Base-by-base conservation (phyloP, 1,140 invertebrate species). In the Drosophila cardini region DNA sequence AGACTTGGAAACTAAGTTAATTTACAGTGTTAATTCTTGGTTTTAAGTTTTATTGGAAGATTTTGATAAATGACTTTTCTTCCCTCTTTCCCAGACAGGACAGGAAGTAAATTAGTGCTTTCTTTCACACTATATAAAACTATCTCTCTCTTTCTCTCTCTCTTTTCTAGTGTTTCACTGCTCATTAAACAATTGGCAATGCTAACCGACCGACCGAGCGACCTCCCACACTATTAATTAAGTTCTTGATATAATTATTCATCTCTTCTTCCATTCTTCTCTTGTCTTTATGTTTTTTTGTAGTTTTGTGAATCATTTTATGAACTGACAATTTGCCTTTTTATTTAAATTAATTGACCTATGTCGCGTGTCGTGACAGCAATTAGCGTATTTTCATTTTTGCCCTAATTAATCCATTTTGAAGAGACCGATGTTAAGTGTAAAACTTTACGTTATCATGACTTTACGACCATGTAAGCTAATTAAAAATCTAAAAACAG, bases 331-430 rank as follows among this genome's bases (percentile, higher is more conserved):
- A 78, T 65, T 82, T 82, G 80, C 43, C 80, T 87, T 89, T 69
- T 80, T 89, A 89, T 89, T 89, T 89, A 89, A 89, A 89, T 89
- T 89, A 89, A 89, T 89, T 89, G 85, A 89, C 84, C 84, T 64
- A 73, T 42, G 56, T 76, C 79, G 82, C 67, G 72, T 77, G 71
- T 79, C 83, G 70, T 83, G 76, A 84, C 78, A 87, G 84, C 84
- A 89, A 89, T 89, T 89, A 89, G 80, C 74, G 74, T 42, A 60
- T 46, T 65, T 26, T 58, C 63, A 11, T 38, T 63, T 72, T 67
- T 72, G 70, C 50, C 71, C 71, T 78, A 87, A 89, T 87, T 87
- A 89, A 74, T 84, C 43, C 40, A 67, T 48, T 38, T 62, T 84
- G 32, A 4, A n/a, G 13, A 21, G 45, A 48, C 9, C 21, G 8